A percentile compares a stretch with the other conserved stretches of the same genome.
Evolutionary conservation across 2,888 invertebrate species (phyloP).

Genomic region (Colletes collaris): DNA sequence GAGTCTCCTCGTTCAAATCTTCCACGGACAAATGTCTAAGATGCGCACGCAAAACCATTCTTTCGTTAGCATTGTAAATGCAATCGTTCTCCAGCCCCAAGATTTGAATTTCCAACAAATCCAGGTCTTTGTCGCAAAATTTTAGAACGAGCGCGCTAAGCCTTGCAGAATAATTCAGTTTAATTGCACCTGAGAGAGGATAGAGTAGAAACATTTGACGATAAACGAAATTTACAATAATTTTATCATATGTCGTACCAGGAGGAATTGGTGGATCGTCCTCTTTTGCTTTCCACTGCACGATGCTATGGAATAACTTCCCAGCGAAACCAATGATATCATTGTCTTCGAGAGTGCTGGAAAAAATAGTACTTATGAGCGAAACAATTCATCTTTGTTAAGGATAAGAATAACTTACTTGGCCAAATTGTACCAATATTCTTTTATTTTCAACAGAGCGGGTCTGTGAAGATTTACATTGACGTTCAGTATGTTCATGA

Average conservation of each 20-base stretch:
- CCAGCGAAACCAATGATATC: conserved; percentile 66
- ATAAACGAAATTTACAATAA: neutral
- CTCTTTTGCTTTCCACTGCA: conserved; percentile 73
- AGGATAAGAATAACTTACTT: conserved; percentile 84
- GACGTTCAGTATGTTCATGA: conserved; percentile 87
- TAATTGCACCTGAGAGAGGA: conserved; percentile 82
- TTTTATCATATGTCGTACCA: conserved; percentile 80
- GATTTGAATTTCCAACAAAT: conserved; percentile 88
- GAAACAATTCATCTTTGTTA: neutral
- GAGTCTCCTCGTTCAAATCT: conserved; percentile 89
- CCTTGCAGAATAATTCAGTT: conserved; percentile 85
- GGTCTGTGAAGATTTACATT: conserved; percentile 89
- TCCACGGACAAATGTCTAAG: conserved; percentile 88
- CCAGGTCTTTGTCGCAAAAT: conserved; percentile 89
- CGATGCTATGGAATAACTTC: conserved; percentile 63
- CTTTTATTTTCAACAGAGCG: conserved; percentile 88
- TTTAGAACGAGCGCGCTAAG: conserved; percentile 86
- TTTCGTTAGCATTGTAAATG: conserved; percentile 90
- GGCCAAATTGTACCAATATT: conserved; percentile 83
- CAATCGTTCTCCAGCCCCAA: conserved; percentile 89
- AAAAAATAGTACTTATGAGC: conserved; percentile 33
- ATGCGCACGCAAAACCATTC: conserved; percentile 89
- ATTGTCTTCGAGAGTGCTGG: conserved; percentile 70
- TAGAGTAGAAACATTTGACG: neutral
- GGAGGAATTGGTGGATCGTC: conserved; percentile 89